Evolutionary conservation across 2,113 vertebrate genomes (phyloP).

Genomic region (Gobio gobio): DNA sequence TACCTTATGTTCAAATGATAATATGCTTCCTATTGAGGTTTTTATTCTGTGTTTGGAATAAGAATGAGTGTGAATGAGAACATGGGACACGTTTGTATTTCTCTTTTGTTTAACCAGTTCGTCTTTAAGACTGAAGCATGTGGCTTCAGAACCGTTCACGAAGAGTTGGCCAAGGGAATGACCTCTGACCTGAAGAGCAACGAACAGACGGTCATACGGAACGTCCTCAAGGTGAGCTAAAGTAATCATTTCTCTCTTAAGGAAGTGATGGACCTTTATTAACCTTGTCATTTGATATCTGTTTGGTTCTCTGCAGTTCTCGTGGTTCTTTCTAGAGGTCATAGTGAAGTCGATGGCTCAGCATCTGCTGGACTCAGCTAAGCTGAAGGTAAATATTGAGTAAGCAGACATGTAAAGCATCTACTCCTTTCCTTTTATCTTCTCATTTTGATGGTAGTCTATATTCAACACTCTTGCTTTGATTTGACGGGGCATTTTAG

Average conservation of each 20-base stretch:
- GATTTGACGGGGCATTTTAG: too few relatives aligned
- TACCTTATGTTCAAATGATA: too few relatives aligned
- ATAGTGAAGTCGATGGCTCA: conserved; percentile 96
- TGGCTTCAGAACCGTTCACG: conserved; percentile 90
- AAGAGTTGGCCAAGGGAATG: conserved; percentile 90
- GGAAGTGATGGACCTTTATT: background rate
- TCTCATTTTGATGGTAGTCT: background rate
- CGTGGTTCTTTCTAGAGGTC: conserved; percentile 97
- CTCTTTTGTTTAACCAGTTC: conserved; percentile 74
- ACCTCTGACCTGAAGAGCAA: conserved; percentile 91
- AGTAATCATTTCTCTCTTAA: background rate
- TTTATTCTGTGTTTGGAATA: background rate
- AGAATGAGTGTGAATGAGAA: too few relatives aligned
- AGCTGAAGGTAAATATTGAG: conserved; percentile 78
- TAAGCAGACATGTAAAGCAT: background rate
- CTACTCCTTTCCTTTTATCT: background rate
- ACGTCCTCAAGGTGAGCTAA: conserved; percentile 85
- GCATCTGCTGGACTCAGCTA: conserved; percentile 85
- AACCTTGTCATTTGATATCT: background rate
- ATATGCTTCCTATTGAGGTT: background rate
- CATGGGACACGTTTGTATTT: conserved; percentile 23
- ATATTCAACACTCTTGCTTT: too few relatives aligned
- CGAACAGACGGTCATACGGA: conserved; percentile 85
- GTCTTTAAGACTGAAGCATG: conserved; percentile 89
- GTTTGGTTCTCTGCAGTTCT: conserved; percentile 78